Evolutionary conservation across 2,797 vertebrate genomes (phyloP), one percentile per base, ranked within the genome.

Genomic region (Etheostoma perlongum): DNA sequence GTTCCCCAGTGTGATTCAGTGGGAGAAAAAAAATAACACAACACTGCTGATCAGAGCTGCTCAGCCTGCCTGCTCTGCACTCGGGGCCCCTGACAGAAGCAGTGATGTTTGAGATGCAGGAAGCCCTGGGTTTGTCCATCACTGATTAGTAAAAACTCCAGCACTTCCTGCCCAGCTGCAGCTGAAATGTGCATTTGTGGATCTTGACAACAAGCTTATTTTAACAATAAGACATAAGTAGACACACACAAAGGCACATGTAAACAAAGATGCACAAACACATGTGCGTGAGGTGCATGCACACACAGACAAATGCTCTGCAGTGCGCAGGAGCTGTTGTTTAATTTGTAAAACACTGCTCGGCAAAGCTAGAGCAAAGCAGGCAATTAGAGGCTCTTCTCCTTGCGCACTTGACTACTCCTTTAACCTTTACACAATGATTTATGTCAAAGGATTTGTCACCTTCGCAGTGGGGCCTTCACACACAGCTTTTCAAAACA

Each of bases 391-490:
- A 83, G 93, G 82, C 81, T 89, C 83, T 89, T 94, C 90, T 91
- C 93, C 86, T 91, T 89, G 89, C 94, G 92, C 90, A 94, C 92
- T 94, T 94, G 91, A 91, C 91, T 92, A 92, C 92, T 92, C 88
- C 88, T 91, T 91, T 93, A 94, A 95, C 93, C 93, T 94, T 94
- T 92, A 88, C 90, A 93, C 93, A 94, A 92, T 91, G 90, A 92
- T 95, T 95, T 94, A 91, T 94, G 93, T 95, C 92, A 94, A 93
- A 95, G 92, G 94, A 95, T 95, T 95, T 96, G 95, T 95, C 95
- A 95, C 93, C 93, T 95, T 94, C 88, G 86, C 94, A 93, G 91
- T 92, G 92, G 94, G 94, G 90, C 91, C 91, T 92, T 93, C 86
- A 82, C 86, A 89, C 93, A 91, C 87, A 79, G 91, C 93, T 93